Base-by-base conservation (phyloP, 2,797 vertebrate species). In the Sarcoramphus papa region DNA sequence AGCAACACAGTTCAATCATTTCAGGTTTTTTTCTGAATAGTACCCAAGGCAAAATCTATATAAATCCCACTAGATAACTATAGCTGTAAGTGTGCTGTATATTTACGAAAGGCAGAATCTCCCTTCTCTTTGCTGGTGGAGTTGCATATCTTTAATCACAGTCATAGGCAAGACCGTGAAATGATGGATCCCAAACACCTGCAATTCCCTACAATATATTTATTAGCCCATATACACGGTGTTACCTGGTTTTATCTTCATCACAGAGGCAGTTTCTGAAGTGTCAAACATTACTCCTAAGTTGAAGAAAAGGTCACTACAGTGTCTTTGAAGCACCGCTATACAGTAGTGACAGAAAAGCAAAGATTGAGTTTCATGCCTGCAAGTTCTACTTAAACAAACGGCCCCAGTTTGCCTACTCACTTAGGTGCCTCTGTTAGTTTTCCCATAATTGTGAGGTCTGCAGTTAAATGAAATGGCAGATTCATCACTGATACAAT, bases 341-440 rank as follows among this genome's bases (percentile, higher is more conserved):
- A 95, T 89, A 88, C 67, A 70, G 78, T 24, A 75, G 73, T 97
- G 98, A 98, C 97, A 97, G 97, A 97, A 97, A 96, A 95, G 96
- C 94, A 88, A 91, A 96, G 85, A 88, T 73, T 94, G 81, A 97
- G 73, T 88, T 91, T 85, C 91, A 79, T 62, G 91, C 85, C 88
- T 90, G 62, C 86, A 96, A 97, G 95, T 98, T 97, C 91, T 88
- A 79, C 90, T 85, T 79, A 50, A 88, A 97, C 95, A 95, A 96
- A 96, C 50, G 93, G 90, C 95, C 67, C 78, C 60, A 33, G 65
- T 41, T 77, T 77, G 91, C 82, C 88, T 91, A 56, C 80, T 91
- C 94, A 88, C 96, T 72, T 41, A 10, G 85, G 85, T 85, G 93
- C 48, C 57, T 70, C 51, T 91, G 80, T 73, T 88, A 74, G 85